phyloP scores from a whole-genome alignment of 2,113 vertebrate species.

The Oreochromis niloticus region DNA sequence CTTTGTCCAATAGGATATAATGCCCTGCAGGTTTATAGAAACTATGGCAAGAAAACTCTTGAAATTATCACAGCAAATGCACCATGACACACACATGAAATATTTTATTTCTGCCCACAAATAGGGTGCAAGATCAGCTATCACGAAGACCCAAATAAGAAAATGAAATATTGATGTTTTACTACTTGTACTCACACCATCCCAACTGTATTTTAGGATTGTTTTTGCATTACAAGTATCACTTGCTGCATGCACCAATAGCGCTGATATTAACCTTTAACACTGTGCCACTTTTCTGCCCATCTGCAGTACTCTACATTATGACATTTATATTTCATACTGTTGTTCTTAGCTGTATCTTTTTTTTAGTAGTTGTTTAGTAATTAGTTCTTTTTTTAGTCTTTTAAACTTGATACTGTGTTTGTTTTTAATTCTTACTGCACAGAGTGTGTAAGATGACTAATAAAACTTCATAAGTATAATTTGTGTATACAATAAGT shows the following conservation, averaged over 20 bases:
- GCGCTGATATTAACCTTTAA: background rate
- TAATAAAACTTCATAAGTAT: background rate
- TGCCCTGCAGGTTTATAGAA: background rate
- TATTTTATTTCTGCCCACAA: background rate
- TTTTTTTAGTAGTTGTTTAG: background rate
- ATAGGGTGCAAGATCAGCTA: background rate
- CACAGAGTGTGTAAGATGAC: background rate
- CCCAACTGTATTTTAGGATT: background rate
- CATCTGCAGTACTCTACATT: background rate
- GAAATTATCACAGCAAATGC: background rate
- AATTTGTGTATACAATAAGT: background rate
- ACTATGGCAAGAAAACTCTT: background rate
- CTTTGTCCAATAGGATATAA: background rate
- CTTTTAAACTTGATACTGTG: background rate
- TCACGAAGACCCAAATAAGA: background rate
- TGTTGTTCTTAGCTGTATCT: background rate
- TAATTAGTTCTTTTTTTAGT: background rate
- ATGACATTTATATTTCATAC: background rate
- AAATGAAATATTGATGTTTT: background rate
- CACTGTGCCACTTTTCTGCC: background rate
- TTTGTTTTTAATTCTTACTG: background rate
- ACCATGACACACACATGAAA: background rate
- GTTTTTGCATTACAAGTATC: background rate
- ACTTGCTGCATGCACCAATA: background rate
- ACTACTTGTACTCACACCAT: background rate